These are phyloP conservation scores for Aphelenchoides fujianensis DNA, from an alignment of 1,140 invertebrate species.

Conservation along the genomic window DNA sequence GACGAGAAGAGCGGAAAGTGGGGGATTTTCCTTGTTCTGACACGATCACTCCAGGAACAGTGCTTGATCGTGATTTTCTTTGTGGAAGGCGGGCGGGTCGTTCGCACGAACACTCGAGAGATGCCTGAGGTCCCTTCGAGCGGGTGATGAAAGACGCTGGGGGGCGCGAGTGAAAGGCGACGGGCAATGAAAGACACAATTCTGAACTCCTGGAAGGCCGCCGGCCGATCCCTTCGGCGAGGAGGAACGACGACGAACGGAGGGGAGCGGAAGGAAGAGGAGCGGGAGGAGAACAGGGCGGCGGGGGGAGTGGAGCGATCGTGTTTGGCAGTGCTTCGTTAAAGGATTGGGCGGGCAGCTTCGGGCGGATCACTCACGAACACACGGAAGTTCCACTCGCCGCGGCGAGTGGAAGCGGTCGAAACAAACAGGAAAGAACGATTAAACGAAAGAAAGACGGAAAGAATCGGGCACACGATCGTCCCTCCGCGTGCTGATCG, in stretches of 20 bases:
- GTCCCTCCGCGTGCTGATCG: no score
- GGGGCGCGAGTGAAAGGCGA: background rate
- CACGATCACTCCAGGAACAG: background rate
- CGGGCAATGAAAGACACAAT: background rate
- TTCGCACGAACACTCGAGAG: background rate
- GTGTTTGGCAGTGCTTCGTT: background rate
- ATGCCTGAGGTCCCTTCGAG: no score
- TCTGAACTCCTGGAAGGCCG: background rate
- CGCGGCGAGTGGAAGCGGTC: background rate
- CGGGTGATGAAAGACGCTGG: no score
- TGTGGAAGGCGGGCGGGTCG: background rate
- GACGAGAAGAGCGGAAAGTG: background rate
- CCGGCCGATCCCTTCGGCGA: background rate
- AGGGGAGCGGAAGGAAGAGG: background rate
- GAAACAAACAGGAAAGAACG: no score
- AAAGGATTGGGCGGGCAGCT: background rate
- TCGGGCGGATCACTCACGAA: background rate
- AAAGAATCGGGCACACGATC: background rate
- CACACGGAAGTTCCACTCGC: background rate
- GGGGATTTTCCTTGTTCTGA: conserved; percentile 1
- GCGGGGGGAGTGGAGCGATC: no score
- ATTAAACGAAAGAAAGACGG: background rate
- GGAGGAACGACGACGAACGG: background rate
- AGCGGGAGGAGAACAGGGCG: background rate
- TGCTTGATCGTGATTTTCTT: background rate